Evolutionary conservation across 2,113 vertebrate genomes (phyloP).

Genomic region (Amblyopsis rosae): DNA sequence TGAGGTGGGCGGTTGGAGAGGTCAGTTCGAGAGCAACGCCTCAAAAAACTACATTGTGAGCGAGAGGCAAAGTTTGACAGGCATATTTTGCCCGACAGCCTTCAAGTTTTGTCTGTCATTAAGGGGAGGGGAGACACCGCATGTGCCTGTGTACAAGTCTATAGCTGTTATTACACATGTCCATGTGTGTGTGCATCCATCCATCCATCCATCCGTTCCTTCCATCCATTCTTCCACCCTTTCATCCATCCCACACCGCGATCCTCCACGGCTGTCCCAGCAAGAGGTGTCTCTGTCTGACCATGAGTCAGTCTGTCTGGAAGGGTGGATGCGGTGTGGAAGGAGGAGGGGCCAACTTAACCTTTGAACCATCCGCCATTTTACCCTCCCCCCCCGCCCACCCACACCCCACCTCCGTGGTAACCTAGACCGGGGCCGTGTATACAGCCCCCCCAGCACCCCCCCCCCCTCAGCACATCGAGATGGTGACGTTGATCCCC

Average conservation of each 20-base stretch:
- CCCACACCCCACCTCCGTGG: neutral
- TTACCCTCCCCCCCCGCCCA: neutral
- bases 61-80: slow-evolving; percentile 1
- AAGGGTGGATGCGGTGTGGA: slow-evolving; percentile 31
- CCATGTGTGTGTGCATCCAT: slow-evolving; percentile 1
- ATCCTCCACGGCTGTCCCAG: slow-evolving; percentile 44
- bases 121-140: slow-evolving; percentile 32
- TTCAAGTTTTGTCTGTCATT: slow-evolving; percentile 31
- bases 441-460: slow-evolving; percentile 16
- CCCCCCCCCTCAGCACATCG: slow-evolving; percentile 89
- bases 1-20: neutral
- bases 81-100: slow-evolving; percentile 27
- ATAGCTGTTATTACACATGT: slow-evolving; percentile 42
- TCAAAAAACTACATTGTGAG: slow-evolving; percentile 5
- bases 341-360: slow-evolving; percentile 23
- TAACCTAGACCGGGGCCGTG: neutral
- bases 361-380: slow-evolving; percentile 29
- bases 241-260: slow-evolving; percentile 39
- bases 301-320: slow-evolving; percentile 27
- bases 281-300: slow-evolving; percentile 57
- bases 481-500: slow-evolving; percentile 99
- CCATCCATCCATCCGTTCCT: slow-evolving; percentile 21
- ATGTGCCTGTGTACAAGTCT: slow-evolving; percentile 48
- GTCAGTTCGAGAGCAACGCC: slow-evolving; percentile 1
- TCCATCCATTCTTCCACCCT: slow-evolving; percentile 32